These are phyloP conservation scores for Rhodeus uyekii DNA, from an alignment of 2,797 vertebrate genomes.

Conservation along the genomic window DNA sequence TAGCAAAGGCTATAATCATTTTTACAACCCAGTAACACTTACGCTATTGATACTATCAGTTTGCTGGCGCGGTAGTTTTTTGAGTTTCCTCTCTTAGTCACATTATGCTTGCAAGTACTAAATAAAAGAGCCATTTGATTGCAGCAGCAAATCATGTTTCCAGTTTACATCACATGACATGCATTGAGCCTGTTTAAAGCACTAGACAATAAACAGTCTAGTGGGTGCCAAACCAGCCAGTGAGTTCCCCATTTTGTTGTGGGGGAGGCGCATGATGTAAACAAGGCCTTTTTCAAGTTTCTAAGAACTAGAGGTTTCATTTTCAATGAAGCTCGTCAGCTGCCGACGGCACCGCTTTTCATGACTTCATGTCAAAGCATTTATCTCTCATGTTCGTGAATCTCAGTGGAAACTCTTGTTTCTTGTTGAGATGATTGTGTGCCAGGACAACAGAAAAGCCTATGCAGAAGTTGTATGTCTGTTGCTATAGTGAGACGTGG, in stretches of 20 bases:
- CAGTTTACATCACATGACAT: slow-evolving; percentile 40
- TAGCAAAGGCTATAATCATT: background rate
- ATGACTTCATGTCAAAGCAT: slow-evolving; percentile 41
- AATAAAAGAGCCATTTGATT: slow-evolving; percentile 2
- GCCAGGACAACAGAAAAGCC: background rate
- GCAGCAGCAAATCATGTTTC: slow-evolving; percentile 25
- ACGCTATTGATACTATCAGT: background rate
- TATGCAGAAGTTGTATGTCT: slow-evolving; percentile 3
- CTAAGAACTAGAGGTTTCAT: slow-evolving; percentile 58
- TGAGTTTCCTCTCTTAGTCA: background rate
- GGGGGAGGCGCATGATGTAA: slow-evolving; percentile 8
- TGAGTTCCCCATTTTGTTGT: slow-evolving; percentile 62
- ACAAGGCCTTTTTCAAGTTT: slow-evolving; percentile 53
- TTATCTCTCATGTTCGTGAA: slow-evolving; percentile 4
- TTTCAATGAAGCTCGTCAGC: slow-evolving; percentile 53
- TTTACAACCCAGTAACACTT: background rate
- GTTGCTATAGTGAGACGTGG: slow-evolving; percentile 59
- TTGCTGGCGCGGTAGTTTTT: background rate
- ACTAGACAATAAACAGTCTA: slow-evolving; percentile 51
- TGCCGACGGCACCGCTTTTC: slow-evolving; percentile 43
- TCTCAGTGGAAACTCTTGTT: background rate
- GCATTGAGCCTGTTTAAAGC: slow-evolving; percentile 56
- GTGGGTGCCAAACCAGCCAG: slow-evolving; percentile 59
- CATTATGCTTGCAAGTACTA: background rate
- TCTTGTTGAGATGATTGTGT: background rate